These are phyloP conservation scores for Heteractis magnifica DNA, from an alignment of 92 coral and sea anemone genomes.

Conservation along the genomic window DNA sequence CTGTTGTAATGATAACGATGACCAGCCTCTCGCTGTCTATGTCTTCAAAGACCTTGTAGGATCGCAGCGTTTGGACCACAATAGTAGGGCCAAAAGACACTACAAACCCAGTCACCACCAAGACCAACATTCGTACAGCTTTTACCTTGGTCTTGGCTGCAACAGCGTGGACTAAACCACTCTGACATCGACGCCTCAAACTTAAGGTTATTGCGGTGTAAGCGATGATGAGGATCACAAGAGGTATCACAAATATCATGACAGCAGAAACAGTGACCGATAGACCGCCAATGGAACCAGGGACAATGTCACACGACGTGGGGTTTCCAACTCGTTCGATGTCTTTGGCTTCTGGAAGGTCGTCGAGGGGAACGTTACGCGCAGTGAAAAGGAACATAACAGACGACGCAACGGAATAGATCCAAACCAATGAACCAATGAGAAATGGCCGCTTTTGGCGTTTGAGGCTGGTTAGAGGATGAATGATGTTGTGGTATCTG, in stretches of 20 bases:
- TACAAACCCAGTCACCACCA: slow-evolving; percentile 44
- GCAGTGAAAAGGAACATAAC: slow-evolving; percentile 33
- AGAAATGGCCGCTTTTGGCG: slow-evolving; percentile 19
- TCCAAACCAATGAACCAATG: slow-evolving; percentile 41
- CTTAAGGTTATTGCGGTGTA: slow-evolving; percentile 42
- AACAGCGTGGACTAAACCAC: slow-evolving; percentile 31
- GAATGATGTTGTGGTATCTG: slow-evolving; percentile 53
- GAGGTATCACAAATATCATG: slow-evolving; percentile 46
- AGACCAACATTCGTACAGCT: slow-evolving; percentile 54
- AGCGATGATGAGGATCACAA: slow-evolving; percentile 29
- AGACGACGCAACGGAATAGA: slow-evolving; percentile 43
- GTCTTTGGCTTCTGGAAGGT: slow-evolving; percentile 45
- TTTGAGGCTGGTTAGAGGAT: slow-evolving; percentile 42
- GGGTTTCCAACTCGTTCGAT: slow-evolving; percentile 1
- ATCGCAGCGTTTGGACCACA: slow-evolving; percentile 38
- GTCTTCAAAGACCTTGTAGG: slow-evolving; percentile 42
- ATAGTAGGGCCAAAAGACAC: slow-evolving; percentile 52
- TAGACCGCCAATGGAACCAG: slow-evolving; percentile 30
- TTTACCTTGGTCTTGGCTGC: slow-evolving; percentile 61
- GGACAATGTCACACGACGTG: slow-evolving; percentile 48
- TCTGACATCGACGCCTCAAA: slow-evolving; percentile 38
- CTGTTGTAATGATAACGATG: slow-evolving; percentile 23
- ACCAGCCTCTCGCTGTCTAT: slow-evolving; percentile 27
- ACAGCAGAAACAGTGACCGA: slow-evolving; percentile 54
- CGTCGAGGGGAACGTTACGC: slow-evolving; percentile 11